Conservation (phyloP, 2,113 vertebrate species). For the Hippocampus barbouri region DNA sequence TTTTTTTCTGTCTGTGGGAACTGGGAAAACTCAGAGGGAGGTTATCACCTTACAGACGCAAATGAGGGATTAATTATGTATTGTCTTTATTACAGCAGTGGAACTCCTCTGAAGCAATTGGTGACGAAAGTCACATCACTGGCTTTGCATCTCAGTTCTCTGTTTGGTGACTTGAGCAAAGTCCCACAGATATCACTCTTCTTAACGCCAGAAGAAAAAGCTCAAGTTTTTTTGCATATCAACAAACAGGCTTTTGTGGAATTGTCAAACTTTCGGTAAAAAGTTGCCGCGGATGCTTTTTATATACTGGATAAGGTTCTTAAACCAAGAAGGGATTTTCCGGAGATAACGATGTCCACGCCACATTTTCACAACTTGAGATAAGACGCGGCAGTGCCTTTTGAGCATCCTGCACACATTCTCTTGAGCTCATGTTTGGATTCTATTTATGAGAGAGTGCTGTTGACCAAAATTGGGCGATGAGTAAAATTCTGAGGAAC, state of each 20-base stretch:
- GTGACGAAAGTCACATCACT: constrained; percentile 19
- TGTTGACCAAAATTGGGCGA: background rate
- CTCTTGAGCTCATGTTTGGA: constrained; percentile 25
- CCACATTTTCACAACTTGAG: constrained; percentile 18
- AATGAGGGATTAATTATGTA: constrained; percentile 18
- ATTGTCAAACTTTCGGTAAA: constrained; percentile 25
- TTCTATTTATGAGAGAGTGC: constrained; percentile 34
- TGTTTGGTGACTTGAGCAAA: constrained; percentile 11
- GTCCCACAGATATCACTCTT: constrained; percentile 20
- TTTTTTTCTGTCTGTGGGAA: constrained; percentile 8
- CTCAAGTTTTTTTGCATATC: constrained; percentile 35
- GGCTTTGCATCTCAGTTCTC: constrained; percentile 7
- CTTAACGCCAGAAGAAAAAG: constrained; percentile 17
- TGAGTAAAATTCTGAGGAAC: too few relatives aligned
- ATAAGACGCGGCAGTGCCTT: constrained; percentile 17
- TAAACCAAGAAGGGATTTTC: constrained; percentile 41
- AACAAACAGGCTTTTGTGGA: constrained; percentile 24
- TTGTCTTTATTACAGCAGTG: background rate
- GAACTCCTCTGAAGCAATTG: constrained; percentile 5
- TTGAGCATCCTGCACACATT: constrained; percentile 4
- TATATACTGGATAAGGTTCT: constrained; percentile 25
- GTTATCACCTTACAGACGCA: constrained; percentile 15
- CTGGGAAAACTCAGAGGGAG: constrained; percentile 14
- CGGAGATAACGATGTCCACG: constrained; percentile 30
- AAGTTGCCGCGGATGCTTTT: constrained; percentile 22